Base-by-base conservation (phyloP, 2,888 invertebrate genomes). In the Lochmaea crataegi region DNA sequence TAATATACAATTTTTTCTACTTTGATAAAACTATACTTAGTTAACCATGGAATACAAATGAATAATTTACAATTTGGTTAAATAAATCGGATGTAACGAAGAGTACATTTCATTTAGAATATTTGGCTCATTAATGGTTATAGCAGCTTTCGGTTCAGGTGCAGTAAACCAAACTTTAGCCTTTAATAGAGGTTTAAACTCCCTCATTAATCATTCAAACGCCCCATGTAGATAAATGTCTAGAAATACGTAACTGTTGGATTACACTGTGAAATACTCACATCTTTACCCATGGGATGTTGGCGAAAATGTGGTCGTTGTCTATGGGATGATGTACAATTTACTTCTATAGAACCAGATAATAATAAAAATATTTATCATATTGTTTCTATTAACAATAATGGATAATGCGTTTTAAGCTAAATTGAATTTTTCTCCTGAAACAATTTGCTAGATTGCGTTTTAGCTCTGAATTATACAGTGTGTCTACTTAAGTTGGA, bases 171-270 rank as follows among this genome's bases (percentile, higher is more conserved):
- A 67, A 80, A 80, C 77, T 81, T 80, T 74, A 80, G 78, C 82
- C 82, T 77, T 74, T 82, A 83, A 83, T 83, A 80, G 81, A 78
- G 78, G 79, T 80, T 83, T 82, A 82, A 82, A 79, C 80, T 78
- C 79, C 73, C 80, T 80, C 81, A 83, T 84, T 83, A 83, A 83
- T 84, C 84, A 83, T 83, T 82, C 78, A 82, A 78, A 76, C 80
- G 79, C 81, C 81, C 82, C 78, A 69, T 57, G 48, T 32, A n/a
- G n/a, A n/a, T n/a, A n/a, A 18, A 63, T 41, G 61, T 53, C 53
- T 53, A 16, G 53, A 53, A 9, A 53, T 18, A 53, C 53, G 10
- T 16, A 16, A 16, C 53, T 53, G 53, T 48, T 14, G 53, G 53
- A 16, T 16, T 14, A 12, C 18, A 18, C 53, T 18, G 18, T 53